Percentiles rank a stretch among this genome's conserved stretches.
Conservation (phyloP, 1,140 invertebrate species). For the Drosophila miranda region DNA sequence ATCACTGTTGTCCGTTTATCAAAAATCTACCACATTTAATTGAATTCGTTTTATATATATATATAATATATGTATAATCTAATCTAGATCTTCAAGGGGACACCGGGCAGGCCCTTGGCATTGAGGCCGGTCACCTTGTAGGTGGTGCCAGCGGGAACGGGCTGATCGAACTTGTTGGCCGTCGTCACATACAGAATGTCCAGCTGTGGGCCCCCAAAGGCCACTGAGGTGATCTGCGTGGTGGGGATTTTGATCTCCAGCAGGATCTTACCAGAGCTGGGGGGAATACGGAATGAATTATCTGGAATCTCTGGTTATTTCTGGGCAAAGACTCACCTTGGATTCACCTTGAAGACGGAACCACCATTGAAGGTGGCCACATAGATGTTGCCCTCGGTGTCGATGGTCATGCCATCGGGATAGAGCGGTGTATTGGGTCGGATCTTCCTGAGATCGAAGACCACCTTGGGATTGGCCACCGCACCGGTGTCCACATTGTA, state of each 20-base stretch:
- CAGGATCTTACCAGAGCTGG: slow-evolving; percentile 66
- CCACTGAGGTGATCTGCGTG: slow-evolving; percentile 89
- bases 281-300: neutral
- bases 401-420: slow-evolving; percentile 91
- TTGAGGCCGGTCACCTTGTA: slow-evolving; percentile 88
- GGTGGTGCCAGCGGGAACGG: slow-evolving; percentile 87
- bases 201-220: slow-evolving; percentile 90
- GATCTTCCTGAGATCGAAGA: slow-evolving; percentile 84
- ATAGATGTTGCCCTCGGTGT: slow-evolving; percentile 89
- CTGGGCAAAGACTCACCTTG: slow-evolving; percentile 49
- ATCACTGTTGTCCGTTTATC: no score
- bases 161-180: slow-evolving; percentile 84
- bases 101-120: slow-evolving; percentile 83
- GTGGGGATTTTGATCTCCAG: slow-evolving; percentile 84
- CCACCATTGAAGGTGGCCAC: slow-evolving; percentile 86
- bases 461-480: slow-evolving; percentile 84
- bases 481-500: slow-evolving; percentile 87
- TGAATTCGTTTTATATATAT: no score
- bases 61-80: neutral
- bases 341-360: slow-evolving; percentile 78
- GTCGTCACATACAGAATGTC: slow-evolving; percentile 91
- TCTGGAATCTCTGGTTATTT: neutral
- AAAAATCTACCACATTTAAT: no score
- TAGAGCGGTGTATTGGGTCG: slow-evolving; percentile 80
- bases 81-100: slow-evolving; percentile 55